Evolutionary conservation across 2,888 invertebrate genomes (phyloP).

Genomic region (Clistopyga incitator): DNA sequence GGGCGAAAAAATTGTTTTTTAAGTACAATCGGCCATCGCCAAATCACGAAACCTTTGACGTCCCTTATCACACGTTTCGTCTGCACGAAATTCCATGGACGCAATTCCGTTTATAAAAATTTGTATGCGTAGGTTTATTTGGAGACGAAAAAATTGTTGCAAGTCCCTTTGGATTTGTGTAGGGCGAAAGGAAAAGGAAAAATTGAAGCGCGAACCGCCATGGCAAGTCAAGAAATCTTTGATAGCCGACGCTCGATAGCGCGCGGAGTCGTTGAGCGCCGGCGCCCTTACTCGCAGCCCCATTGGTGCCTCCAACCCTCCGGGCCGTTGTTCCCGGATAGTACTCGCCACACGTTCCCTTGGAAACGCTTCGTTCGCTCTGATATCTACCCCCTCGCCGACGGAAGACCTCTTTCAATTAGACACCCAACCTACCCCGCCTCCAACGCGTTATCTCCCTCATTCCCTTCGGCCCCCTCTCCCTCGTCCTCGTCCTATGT

Average conservation of each 20-base stretch:
- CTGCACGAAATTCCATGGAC: no score
- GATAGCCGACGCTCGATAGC: slow-evolving; percentile 81
- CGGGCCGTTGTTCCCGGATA: slow-evolving; percentile 71
- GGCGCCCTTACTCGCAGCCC: slow-evolving; percentile 78
- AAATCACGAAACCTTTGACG: no score
- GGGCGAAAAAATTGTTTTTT: no score
- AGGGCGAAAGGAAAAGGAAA: background rate
- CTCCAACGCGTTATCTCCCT: slow-evolving; percentile 50
- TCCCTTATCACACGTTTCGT: no score
- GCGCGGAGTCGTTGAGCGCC: slow-evolving; percentile 78
- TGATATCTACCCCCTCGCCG: slow-evolving; percentile 75
- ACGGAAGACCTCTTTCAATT: slow-evolving; percentile 82
- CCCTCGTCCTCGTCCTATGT: slow-evolving; percentile 58
- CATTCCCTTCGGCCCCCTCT: slow-evolving; percentile 45
- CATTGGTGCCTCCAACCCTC: slow-evolving; percentile 79
- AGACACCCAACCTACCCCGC: slow-evolving; percentile 75
- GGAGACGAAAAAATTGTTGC: background rate
- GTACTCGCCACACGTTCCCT: slow-evolving; percentile 80
- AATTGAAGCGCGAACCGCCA: slow-evolving; percentile 69
- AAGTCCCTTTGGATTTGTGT: background rate
- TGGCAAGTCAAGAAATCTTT: slow-evolving; percentile 80
- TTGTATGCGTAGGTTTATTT: background rate
- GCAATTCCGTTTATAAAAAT: no score
- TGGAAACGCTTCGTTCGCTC: slow-evolving; percentile 81
- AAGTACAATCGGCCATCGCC: no score